Evolutionary conservation across 2,797 vertebrate species (phyloP).

Genomic region (Periparus ater): DNA sequence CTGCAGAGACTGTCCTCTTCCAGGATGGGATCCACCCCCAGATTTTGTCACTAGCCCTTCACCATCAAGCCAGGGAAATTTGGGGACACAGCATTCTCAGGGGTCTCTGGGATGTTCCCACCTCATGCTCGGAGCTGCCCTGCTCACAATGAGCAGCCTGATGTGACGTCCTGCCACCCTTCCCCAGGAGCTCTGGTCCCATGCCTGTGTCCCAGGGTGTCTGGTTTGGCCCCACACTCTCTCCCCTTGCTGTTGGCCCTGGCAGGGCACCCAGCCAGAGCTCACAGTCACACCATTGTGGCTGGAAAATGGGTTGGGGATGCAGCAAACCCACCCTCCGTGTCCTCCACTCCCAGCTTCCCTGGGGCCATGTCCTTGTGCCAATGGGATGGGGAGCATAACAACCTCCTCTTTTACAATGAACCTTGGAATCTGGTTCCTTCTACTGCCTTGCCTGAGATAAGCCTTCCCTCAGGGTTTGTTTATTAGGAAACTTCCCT

Average conservation of each 20-base stretch:
- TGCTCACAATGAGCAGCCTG: not conserved
- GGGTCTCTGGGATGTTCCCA: not conserved
- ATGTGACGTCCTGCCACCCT: fast-evolving
- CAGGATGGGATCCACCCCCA: not conserved
- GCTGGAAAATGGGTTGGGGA: not conserved
- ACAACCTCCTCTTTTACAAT: not conserved
- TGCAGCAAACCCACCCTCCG: not conserved
- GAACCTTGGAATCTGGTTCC: slow-evolving; percentile 11
- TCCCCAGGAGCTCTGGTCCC: not conserved
- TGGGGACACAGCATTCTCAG: fast-evolving
- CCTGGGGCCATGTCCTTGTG: not conserved
- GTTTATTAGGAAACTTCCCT: slow-evolving; percentile 44
- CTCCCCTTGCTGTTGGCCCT: not conserved
- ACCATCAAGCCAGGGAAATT: not conserved
- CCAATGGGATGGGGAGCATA: not conserved
- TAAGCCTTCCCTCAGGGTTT: slow-evolving; percentile 52
- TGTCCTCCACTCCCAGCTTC: not conserved
- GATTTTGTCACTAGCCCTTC: not conserved
- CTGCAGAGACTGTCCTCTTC: not conserved
- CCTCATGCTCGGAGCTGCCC: not conserved
- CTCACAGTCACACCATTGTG: fast-evolving
- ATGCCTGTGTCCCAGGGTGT: not conserved
- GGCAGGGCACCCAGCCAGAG: not conserved
- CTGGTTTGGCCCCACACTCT: not conserved
- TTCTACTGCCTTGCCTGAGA: not conserved